phyloP scores from a whole-genome alignment of 2,888 invertebrate genomes.

The Petrophora chlorosata region DNA sequence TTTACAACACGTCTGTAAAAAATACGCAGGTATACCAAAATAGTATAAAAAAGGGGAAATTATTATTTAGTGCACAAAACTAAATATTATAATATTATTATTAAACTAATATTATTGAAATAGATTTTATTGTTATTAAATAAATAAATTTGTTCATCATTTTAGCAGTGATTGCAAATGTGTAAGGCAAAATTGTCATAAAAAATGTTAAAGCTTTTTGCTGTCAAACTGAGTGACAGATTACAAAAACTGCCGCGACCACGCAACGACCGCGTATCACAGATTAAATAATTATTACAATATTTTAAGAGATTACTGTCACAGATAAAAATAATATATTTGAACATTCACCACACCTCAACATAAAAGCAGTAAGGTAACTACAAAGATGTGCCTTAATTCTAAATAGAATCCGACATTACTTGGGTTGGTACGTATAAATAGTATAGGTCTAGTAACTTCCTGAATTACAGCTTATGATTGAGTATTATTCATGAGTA shows the following conservation, averaged over 20 bases:
- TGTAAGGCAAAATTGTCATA: slow-evolving; percentile 17
- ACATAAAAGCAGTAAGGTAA: slow-evolving; percentile 7
- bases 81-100: not conserved
- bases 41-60: too few relatives aligned
- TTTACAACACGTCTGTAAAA: too few relatives aligned
- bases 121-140: not conserved
- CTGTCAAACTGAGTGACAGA: slow-evolving; percentile 40
- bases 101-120: not conserved
- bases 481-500: too few relatives aligned
- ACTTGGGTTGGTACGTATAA: too few relatives aligned
- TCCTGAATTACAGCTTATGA: too few relatives aligned
- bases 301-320: slow-evolving; percentile 38
- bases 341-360: slow-evolving; percentile 22
- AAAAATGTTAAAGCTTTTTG: slow-evolving; percentile 19
- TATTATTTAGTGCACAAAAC: too few relatives aligned
- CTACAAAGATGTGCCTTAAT: not conserved
- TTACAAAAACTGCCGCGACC: slow-evolving; percentile 35
- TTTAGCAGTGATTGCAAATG: slow-evolving; percentile 14
- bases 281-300: slow-evolving; percentile 36
- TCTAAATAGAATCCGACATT: too few relatives aligned
- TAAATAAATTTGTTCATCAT: not conserved
- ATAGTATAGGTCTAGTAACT: too few relatives aligned
- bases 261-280: slow-evolving; percentile 25
- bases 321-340: slow-evolving; percentile 33
- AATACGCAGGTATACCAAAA: too few relatives aligned